Evolutionary conservation across 2,888 invertebrate species (phyloP), one percentile per base, ranked within the genome.

Genomic region (Peribatodes rhomboidaria): DNA sequence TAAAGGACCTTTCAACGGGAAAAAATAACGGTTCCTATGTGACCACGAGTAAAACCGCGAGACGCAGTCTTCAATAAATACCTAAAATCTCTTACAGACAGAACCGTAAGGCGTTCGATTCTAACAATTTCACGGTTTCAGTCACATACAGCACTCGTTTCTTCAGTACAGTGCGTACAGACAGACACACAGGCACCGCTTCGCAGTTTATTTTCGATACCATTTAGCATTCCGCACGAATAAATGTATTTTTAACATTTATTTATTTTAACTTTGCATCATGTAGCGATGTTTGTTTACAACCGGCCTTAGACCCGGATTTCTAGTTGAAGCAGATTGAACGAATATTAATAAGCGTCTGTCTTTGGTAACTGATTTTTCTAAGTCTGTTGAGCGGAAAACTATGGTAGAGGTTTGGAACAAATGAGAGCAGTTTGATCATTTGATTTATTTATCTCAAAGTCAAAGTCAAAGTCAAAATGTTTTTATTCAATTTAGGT

Each of bases 211-310:
- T 67, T 67, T 56, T 63, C 37, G 56, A 56, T 55, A 18, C 59
- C 56, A 56, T 60, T 67, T 47, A 60, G 44, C 59, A 60, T 60
- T 65, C 65, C 65, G 60, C 20, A 33, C 55, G 20, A 60, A 60
- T 62, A 59, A 59, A 62, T 59, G 61, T 49, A 61, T 66, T 61
- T 62, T 56, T 46, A 59, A 58, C 59, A 55, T 59, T 31, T 60
- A 65, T 65, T 65, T 63, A 63, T 53, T 57, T 57, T 60, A 60
- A 50, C 54, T 65, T 65, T 65, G 59, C 55, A 55, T 65, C 64
- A 42, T 65, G 55, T 49, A 41, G 42, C 39, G 42, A 42, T 62
- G 64, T 64, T 64, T 65, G 65, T 65, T 65, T 65, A 50, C 55
- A 16, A 16, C n/a, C 44, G 37, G 49, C 27, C 22, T 58, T 49